A percentile compares a stretch with the other conserved stretches of the same genome.
These are phyloP conservation scores for Sarcophaga rosellei DNA, from an alignment of 2,888 invertebrate genomes.

Conservation along the genomic window DNA sequence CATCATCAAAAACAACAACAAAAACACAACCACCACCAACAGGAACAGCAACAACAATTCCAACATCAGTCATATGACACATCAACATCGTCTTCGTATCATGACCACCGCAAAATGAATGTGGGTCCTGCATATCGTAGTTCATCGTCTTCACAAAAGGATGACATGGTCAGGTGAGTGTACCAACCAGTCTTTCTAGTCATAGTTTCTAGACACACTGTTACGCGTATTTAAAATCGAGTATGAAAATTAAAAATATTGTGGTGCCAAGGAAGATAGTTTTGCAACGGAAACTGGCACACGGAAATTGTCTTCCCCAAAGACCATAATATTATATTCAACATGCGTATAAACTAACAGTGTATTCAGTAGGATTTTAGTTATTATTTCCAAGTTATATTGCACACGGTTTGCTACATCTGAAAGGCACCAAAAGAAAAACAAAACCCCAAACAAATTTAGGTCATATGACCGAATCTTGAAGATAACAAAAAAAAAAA, in stretches of 20 bases:
- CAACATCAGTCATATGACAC: slow-evolving; percentile 42
- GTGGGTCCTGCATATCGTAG: slow-evolving; percentile 79
- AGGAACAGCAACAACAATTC: slow-evolving; percentile 14
- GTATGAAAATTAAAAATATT: not conserved
- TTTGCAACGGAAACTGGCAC: too few relatives aligned
- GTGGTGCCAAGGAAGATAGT: not conserved
- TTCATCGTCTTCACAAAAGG: slow-evolving; percentile 77
- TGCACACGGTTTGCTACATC: slow-evolving; percentile 62
- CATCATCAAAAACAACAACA: slow-evolving; percentile 62
- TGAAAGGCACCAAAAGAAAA: slow-evolving; percentile 42
- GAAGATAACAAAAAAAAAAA: slow-evolving; percentile 5
- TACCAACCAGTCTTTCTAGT: not conserved
- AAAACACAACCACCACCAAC: not conserved
- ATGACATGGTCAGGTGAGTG: slow-evolving; percentile 79
- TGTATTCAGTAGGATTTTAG: slow-evolving; percentile 7
- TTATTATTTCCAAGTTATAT: slow-evolving; percentile 20
- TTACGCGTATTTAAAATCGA: not conserved
- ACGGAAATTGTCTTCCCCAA: not conserved
- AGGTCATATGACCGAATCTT: slow-evolving; percentile 54
- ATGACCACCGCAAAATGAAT: slow-evolving; percentile 78
- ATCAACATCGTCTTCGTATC: slow-evolving; percentile 69
- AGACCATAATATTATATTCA: slow-evolving; percentile 10
- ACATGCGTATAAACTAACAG: slow-evolving; percentile 73
- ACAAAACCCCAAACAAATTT: not conserved
- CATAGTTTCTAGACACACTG: not conserved